Conservation (phyloP, 2,888 invertebrate genomes). For the Drymonia ruficornis region DNA sequence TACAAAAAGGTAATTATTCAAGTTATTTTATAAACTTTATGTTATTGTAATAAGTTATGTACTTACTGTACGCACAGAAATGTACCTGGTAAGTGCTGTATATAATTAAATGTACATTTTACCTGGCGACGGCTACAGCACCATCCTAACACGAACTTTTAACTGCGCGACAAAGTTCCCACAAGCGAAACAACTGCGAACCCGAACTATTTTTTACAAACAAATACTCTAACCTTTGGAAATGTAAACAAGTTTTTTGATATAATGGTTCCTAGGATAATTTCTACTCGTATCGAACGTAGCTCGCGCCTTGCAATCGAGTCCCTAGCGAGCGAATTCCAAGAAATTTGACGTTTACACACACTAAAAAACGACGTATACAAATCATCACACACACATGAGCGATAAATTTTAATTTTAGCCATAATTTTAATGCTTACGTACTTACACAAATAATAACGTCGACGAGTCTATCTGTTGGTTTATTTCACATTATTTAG, state of each 20-base stretch:
- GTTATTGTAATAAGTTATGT: too few relatives aligned
- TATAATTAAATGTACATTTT: conserved; percentile 18
- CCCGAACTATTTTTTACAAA: neutral
- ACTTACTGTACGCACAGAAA: too few relatives aligned
- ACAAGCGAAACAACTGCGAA: neutral
- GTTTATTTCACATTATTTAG: conserved; percentile 29
- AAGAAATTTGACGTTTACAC: conserved; percentile 72
- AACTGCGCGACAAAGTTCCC: neutral
- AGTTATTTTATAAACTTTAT: too few relatives aligned
- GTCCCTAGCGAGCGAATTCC: conserved; percentile 61
- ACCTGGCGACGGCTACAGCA: conserved; percentile 13
- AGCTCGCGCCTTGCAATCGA: conserved; percentile 16
- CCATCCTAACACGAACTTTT: neutral
- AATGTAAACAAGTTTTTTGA: conserved; percentile 5
- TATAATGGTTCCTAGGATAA: too few relatives aligned
- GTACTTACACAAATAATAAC: conserved; percentile 26
- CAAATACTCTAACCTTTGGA: conserved; percentile 17
- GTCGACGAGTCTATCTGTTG: conserved; percentile 19
- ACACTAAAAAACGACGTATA: conserved; percentile 40
- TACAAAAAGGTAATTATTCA: too few relatives aligned
- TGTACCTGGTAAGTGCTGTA: too few relatives aligned
- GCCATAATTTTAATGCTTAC: conserved; percentile 39
- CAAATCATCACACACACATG: conserved; percentile 46
- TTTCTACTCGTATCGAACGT: conserved; percentile 42
- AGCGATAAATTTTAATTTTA: conserved; percentile 62